Percentiles rank a stretch among this genome's conserved stretches.
Evolutionary conservation across 2,888 invertebrate genomes (phyloP).

Genomic region (Aradus depressus): DNA sequence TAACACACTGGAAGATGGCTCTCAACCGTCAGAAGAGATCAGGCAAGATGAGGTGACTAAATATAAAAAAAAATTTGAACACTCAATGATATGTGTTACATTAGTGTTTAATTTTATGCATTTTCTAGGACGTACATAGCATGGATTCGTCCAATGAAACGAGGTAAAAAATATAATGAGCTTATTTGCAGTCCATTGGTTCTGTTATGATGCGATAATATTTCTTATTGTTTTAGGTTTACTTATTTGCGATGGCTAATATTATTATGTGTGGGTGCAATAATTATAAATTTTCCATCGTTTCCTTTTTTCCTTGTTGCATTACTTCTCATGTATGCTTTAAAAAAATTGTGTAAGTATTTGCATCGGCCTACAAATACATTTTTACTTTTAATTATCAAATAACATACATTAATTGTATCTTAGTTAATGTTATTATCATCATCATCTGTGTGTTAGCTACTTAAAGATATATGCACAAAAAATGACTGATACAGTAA

Average conservation of each 20-base stretch:
- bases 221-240: constrained; percentile 44
- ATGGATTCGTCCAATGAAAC: neutral
- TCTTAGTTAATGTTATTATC: no score
- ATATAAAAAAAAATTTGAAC: neutral
- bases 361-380: neutral
- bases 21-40: no score
- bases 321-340: constrained; percentile 51
- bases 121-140: neutral
- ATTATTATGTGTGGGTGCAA: constrained; percentile 38
- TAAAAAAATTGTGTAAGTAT: constrained; percentile 42
- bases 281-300: constrained; percentile 56
- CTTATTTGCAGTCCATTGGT: no score
- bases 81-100: neutral
- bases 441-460: no score
- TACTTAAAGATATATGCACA: no score
- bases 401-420: no score
- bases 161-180: no score
- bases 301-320: constrained; percentile 54
- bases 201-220: no score
- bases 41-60: no score
- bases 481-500: no score
- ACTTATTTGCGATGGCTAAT: constrained; percentile 53
- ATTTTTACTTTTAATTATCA: constrained; percentile 1
- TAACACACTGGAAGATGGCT: no score
- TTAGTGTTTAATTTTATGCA: no score